Evolutionary conservation across 2,797 vertebrate genomes (phyloP), one percentile per base, ranked within the genome.

Genomic region (Characodon lateralis): DNA sequence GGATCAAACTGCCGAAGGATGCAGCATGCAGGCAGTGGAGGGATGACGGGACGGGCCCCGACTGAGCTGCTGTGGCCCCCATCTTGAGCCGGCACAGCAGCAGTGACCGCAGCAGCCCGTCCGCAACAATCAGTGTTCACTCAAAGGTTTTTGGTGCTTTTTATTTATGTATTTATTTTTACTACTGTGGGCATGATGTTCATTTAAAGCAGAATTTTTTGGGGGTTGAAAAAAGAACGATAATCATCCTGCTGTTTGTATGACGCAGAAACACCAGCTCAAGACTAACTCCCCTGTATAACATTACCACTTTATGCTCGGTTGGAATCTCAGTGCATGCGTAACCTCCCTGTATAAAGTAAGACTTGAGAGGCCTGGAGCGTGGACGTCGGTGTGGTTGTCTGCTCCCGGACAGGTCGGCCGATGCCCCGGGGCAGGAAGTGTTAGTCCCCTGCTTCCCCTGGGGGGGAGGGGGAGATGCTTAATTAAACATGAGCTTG

Each of bases 251-350:
- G 84, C 79, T 90, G 87, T 93, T 90, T 87, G 83, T 92, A 88
- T 86, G 87, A 92, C 89, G 88, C 83, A 77, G 88, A 91, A 94
- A 92, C 95, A 95, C 94, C 95, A 95, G 95, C 95, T 94, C 86
- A 88, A 93, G 93, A 93, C 89, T 90, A 90, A 88, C 93, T 87
- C 91, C 86, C 91, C 85, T 93, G 93, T 94, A 86, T 94, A 93
- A 93, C 89, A 89, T 90, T 41, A 82, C 85, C 92, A 90, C 89
- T 93, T 90, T 90, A 91, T 94, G 93, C 93, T 94, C 89, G 92
- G 92, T 94, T 92, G 92, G 90, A 94, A 92, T 92, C 88, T 92
- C 89, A 89, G 91, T 95, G 94, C 95, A 95, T 96, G 95, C 93
- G 85, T 91, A 90, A 93, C 92, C 88, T 94, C 91, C 91, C 95